Conservation (phyloP, 2,113 vertebrate species). For the Anolis carolinensis region DNA sequence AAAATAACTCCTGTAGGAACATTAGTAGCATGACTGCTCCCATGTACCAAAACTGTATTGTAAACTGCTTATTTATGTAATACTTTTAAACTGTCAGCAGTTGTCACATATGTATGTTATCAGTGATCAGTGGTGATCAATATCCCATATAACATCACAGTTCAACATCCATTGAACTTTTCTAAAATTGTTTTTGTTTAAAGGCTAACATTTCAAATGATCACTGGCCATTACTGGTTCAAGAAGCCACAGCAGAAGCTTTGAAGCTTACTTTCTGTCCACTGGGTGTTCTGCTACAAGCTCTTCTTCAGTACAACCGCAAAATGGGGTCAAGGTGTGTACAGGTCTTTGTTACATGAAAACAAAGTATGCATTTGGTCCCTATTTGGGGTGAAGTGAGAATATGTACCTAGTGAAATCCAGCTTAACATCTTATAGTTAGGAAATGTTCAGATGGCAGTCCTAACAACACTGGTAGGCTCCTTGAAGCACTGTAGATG, state of each 20-base stretch:
- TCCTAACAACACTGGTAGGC: neutral
- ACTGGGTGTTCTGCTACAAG: slow-evolving; percentile 86
- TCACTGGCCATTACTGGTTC: slow-evolving; percentile 88
- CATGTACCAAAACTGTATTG: neutral
- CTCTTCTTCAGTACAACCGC: slow-evolving; percentile 85
- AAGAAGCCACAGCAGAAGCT: slow-evolving; percentile 90
- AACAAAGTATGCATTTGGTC: neutral
- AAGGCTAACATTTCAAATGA: slow-evolving; percentile 81
- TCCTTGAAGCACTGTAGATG: neutral
- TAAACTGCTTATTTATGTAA: neutral
- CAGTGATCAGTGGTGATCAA: neutral
- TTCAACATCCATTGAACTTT: neutral
- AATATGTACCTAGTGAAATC: neutral
- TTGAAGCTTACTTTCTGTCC: slow-evolving; percentile 87
- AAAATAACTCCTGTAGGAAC: neutral
- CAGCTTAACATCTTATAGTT: neutral
- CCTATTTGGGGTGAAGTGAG: neutral
- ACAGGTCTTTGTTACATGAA: neutral
- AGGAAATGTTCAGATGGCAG: neutral
- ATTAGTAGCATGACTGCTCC: neutral
- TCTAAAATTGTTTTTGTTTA: neutral
- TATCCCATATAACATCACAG: neutral
- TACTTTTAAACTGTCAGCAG: neutral
- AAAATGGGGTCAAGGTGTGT: slow-evolving; percentile 89
- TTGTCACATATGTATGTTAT: neutral